Conservation (phyloP, 2,113 vertebrate genomes). For the Protomyctophum bolini region DNA sequence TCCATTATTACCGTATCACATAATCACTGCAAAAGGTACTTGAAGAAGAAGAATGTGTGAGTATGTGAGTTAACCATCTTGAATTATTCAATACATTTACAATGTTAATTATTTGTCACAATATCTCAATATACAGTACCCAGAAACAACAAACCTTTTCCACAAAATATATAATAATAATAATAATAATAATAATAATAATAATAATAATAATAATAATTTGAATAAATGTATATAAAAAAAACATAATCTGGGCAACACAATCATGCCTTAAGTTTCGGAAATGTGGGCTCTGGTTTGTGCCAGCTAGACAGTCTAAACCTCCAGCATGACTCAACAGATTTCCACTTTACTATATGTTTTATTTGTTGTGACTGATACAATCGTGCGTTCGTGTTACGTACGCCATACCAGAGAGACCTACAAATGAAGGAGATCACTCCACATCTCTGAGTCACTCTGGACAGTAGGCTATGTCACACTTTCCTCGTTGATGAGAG, state of each 20-base stretch:
- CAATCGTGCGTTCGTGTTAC: conserved; percentile 2
- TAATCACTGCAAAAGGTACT: background rate
- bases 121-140: no score
- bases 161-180: no score
- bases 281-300: background rate
- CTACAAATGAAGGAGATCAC: background rate
- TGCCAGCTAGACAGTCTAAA: background rate
- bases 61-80: no score
- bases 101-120: no score
- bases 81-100: no score
- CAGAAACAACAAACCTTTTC: no score
- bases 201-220: no score
- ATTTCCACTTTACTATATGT: conserved; percentile 19
- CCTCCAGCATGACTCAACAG: background rate
- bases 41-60: no score
- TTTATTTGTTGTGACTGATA: conserved; percentile 4
- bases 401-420: conserved; percentile 1
- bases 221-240: no score
- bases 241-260: no score
- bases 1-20: conserved; percentile 31
- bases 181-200: no score
- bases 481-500: conserved; percentile 3
- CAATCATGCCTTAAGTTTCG: background rate
- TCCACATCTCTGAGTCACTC: conserved; percentile 25
- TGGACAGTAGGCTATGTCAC: conserved; percentile 6